Percentiles rank a stretch among this genome's conserved stretches.
Conservation (phyloP, 2,888 invertebrate species). For the Ormyrus thymus region DNA sequence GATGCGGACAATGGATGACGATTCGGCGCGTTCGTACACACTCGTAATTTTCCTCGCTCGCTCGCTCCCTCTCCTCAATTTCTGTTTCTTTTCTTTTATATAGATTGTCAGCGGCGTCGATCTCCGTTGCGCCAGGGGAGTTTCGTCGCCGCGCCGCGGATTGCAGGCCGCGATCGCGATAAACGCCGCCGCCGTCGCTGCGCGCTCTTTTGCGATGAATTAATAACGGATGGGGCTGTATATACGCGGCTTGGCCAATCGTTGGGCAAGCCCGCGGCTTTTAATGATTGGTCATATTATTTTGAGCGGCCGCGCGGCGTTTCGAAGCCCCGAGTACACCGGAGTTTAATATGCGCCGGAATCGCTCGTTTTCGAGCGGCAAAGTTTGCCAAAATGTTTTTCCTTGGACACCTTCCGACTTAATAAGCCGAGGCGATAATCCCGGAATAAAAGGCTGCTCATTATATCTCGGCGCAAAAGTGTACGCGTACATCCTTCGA, state of each 20-base stretch:
- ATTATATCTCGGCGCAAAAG: not conserved
- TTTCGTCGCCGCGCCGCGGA: constrained; percentile 29
- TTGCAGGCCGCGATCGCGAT: not conserved
- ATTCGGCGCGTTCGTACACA: not conserved
- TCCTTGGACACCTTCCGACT: too few relatives aligned
- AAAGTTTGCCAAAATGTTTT: too few relatives aligned
- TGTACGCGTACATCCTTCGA: constrained; percentile 4
- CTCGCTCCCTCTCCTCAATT: not conserved
- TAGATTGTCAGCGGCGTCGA: not conserved
- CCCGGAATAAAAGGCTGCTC: not conserved
- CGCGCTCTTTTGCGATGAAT: constrained; percentile 26
- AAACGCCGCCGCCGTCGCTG: not conserved
- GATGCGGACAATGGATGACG: constrained; percentile 60
- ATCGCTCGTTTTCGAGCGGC: too few relatives aligned
- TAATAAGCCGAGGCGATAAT: not conserved
- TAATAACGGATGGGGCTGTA: constrained; percentile 4
- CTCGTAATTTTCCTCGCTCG: too few relatives aligned
- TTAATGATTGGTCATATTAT: too few relatives aligned
- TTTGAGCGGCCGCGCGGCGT: too few relatives aligned
- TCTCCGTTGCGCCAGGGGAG: constrained; percentile 20
- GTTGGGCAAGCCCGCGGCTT: too few relatives aligned
- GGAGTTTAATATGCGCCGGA: too few relatives aligned
- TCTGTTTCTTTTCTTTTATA: not conserved
- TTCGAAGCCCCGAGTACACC: too few relatives aligned
- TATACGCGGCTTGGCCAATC: too few relatives aligned